Conservation (phyloP, 1,140 invertebrate species). For the Melanaphis sacchari region DNA sequence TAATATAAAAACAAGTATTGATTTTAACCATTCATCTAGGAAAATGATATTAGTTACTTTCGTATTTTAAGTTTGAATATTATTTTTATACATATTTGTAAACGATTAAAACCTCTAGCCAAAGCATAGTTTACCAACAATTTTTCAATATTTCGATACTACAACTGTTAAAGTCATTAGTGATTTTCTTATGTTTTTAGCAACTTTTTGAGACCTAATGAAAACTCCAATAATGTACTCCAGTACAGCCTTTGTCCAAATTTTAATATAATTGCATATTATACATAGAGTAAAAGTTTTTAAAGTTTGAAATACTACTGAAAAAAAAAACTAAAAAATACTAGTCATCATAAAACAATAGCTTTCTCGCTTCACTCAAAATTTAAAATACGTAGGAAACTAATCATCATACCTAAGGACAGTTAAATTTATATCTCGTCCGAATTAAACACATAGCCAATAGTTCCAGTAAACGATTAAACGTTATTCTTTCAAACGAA, state of each 20-base stretch:
- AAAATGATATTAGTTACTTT: background rate
- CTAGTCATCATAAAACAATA: background rate
- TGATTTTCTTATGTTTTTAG: background rate
- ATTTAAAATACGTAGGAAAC: background rate
- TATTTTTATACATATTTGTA: background rate
- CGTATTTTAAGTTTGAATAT: background rate
- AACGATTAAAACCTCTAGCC: background rate
- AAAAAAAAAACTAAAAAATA: background rate
- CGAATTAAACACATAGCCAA: slow-evolving; percentile 10
- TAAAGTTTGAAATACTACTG: background rate
- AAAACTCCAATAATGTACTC: background rate
- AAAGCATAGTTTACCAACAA: background rate
- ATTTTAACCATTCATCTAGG: background rate
- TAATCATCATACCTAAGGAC: background rate
- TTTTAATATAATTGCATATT: too few relatives aligned
- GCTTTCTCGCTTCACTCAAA: background rate
- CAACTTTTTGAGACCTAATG: background rate
- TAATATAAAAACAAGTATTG: background rate
- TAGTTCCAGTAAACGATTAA: slow-evolving; percentile 1
- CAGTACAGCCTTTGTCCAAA: background rate
- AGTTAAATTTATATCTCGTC: background rate
- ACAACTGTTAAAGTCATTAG: background rate
- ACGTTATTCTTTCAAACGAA: slow-evolving; percentile 1
- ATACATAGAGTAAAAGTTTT: background rate
- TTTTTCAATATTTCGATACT: background rate